These are phyloP conservation scores for Osmerus mordax DNA, from an alignment of 2,113 vertebrate species.

Conservation along the genomic window DNA sequence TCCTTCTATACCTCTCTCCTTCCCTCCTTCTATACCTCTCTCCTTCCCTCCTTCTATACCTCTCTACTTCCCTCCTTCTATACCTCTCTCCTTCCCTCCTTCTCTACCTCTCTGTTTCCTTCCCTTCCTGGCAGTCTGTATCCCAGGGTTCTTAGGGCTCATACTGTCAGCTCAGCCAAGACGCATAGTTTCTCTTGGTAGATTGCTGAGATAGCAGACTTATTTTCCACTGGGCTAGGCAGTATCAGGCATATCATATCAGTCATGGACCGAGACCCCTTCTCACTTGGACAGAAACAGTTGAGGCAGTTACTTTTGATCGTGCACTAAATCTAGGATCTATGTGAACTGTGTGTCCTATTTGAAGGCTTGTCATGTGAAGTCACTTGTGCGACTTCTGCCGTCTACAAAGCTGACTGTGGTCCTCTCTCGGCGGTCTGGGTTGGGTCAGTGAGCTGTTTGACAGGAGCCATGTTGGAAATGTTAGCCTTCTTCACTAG, in stretches of 20 bases:
- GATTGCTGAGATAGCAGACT: constrained; percentile 48
- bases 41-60: not conserved
- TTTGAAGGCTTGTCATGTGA: no score
- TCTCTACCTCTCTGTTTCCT: not conserved
- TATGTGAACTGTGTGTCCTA: no score
- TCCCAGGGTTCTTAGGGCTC: not conserved
- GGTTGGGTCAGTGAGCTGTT: not conserved
- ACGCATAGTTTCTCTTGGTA: constrained; percentile 31
- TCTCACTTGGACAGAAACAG: constrained; percentile 43
- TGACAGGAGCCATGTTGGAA: constrained; percentile 7
- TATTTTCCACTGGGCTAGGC: constrained; percentile 58
- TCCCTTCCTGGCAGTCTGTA: constrained; percentile 13
- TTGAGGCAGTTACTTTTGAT: constrained; percentile 28
- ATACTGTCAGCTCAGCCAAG: constrained; percentile 38
- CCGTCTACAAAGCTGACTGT: constrained; percentile 6
- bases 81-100: not conserved
- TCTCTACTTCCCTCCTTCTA: not conserved
- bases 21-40: not conserved
- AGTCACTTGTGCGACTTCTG: no score
- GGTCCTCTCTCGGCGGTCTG: constrained; percentile 23
- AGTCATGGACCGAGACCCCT: constrained; percentile 25
- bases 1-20: no score
- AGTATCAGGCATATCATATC: constrained; percentile 46
- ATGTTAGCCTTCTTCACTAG: constrained; percentile 8
- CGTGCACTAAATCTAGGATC: constrained; percentile 14